phyloP scores from a whole-genome alignment of 1,140 invertebrate species.

The Drosophila teissieri region DNA sequence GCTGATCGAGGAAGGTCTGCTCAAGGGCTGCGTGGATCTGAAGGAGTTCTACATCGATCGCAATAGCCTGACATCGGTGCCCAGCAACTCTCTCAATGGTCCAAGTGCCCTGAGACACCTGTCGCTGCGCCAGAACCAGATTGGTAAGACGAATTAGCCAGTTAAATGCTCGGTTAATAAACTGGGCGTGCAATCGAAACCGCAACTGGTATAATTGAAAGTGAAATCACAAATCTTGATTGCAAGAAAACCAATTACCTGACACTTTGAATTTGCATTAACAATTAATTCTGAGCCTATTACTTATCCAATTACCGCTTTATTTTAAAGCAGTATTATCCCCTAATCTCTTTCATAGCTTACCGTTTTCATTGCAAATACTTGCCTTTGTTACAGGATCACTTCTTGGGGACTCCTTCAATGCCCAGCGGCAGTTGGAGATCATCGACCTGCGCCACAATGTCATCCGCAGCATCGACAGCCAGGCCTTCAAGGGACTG shows the following conservation, averaged over 20 bases:
- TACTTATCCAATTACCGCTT: neutral
- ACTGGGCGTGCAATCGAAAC: neutral
- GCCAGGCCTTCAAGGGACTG: conserved; percentile 89
- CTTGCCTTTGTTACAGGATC: conserved; percentile 85
- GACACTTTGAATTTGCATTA: neutral
- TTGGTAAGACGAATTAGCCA: conserved; percentile 87
- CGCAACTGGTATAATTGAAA: neutral
- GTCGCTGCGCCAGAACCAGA: conserved; percentile 91
- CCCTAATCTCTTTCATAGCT: neutral
- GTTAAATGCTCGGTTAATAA: neutral
- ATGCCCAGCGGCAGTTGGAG: conserved; percentile 88
- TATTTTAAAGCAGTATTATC: neutral
- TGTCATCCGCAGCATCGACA: conserved; percentile 90
- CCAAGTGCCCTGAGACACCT: conserved; percentile 89
- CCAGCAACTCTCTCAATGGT: conserved; percentile 91
- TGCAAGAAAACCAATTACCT: neutral
- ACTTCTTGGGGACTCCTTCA: conserved; percentile 88
- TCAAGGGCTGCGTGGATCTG: conserved; percentile 90
- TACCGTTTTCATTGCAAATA: too few relatives aligned
- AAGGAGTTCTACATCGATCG: conserved; percentile 92
- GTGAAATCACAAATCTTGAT: neutral
- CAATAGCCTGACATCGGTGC: conserved; percentile 89
- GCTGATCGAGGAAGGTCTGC: conserved; percentile 92
- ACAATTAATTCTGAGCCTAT: neutral
- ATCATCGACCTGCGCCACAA: conserved; percentile 91